Evolutionary conservation across 2,113 vertebrate genomes (phyloP).

Genomic region (Nerophis ophidion): DNA sequence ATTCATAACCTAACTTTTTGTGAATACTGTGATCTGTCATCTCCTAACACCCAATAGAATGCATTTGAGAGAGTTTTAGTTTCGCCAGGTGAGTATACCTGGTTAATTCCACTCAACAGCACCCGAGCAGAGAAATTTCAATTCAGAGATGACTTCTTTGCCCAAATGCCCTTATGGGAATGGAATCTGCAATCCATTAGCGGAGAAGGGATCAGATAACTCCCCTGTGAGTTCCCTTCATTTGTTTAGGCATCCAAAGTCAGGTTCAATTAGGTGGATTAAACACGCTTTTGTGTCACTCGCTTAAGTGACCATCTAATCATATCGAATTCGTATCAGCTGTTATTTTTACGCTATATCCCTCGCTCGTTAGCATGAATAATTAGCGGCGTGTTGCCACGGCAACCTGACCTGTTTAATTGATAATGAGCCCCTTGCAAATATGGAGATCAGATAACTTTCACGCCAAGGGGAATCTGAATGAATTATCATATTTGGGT

Average conservation of each 20-base stretch:
- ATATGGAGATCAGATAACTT: constrained; percentile 1
- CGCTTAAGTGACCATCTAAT: not conserved
- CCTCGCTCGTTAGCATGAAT: constrained; percentile 1
- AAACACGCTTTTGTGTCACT: constrained; percentile 37
- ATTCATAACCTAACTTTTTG: too few relatives aligned
- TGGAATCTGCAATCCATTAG: constrained; percentile 75
- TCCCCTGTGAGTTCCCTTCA: constrained; percentile 69
- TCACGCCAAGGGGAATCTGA: not conserved
- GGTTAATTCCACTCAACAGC: constrained; percentile 63
- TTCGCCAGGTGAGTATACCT: constrained; percentile 58
- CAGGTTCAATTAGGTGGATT: constrained; percentile 73
- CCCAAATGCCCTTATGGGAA: constrained; percentile 63
- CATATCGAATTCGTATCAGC: not conserved
- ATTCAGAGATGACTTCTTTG: constrained; percentile 76
- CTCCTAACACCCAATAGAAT: too few relatives aligned
- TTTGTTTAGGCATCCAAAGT: constrained; percentile 76
- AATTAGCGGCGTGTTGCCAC: not conserved
- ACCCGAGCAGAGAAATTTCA: constrained; percentile 69
- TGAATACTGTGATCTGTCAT: too few relatives aligned
- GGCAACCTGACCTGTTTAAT: constrained; percentile 10
- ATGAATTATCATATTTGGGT: not conserved
- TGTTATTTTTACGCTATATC: not conserved
- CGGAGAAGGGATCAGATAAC: constrained; percentile 65
- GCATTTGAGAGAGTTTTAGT: constrained; percentile 1
- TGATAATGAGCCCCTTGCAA: constrained; percentile 5